A percentile compares a stretch with the other conserved stretches of the same genome.
phyloP scores from a whole-genome alignment of 2,797 vertebrate species.

The Gastrophryne carolinensis region DNA sequence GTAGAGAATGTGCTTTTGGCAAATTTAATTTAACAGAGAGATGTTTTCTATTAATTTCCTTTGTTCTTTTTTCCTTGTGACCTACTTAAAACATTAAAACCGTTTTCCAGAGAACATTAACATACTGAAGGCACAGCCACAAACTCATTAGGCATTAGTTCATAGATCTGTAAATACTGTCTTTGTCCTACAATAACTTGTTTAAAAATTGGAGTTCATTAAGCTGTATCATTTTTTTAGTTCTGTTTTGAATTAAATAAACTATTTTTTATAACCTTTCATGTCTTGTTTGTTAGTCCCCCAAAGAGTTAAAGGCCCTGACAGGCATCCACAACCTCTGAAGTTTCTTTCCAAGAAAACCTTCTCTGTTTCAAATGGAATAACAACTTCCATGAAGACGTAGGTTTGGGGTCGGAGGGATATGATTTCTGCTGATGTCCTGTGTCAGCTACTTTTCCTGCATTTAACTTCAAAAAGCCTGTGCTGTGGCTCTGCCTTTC shows the following conservation, averaged over 20 bases:
- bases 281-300: background rate
- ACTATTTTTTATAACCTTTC: too few species aligned
- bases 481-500: slow-evolving; percentile 38
- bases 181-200: too few species aligned
- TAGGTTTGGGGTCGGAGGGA: slow-evolving; percentile 41
- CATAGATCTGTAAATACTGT: too few species aligned
- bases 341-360: slow-evolving; percentile 49
- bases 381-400: slow-evolving; percentile 47
- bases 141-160: too few species aligned
- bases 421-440: slow-evolving; percentile 51
- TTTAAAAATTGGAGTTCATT: background rate
- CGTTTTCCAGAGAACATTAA: too few species aligned
- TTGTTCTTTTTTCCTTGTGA: too few species aligned
- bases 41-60: too few species aligned
- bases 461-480: slow-evolving; percentile 40
- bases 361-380: slow-evolving; percentile 47
- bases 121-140: too few species aligned
- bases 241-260: too few species aligned
- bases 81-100: too few species aligned
- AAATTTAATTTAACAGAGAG: too few species aligned
- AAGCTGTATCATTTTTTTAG: background rate
- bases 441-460: slow-evolving; percentile 44
- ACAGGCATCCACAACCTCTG: slow-evolving; percentile 39
- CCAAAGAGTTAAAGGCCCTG: slow-evolving; percentile 27
- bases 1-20: too few species aligned